These are phyloP conservation scores for Pseudochaenichthys georgianus DNA, from an alignment of 2,797 vertebrate species.

Conservation along the genomic window DNA sequence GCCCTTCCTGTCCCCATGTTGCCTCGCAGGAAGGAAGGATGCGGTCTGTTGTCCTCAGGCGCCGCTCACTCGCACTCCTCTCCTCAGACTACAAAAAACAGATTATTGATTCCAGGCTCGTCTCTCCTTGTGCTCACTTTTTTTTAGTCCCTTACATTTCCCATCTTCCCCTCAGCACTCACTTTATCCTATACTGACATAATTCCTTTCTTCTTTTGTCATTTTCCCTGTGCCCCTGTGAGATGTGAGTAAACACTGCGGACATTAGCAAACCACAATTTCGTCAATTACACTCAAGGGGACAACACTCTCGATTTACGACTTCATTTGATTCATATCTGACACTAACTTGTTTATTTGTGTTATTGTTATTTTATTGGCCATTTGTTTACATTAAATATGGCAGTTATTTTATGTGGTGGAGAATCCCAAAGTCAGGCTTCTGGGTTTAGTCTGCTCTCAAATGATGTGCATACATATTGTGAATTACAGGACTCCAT, in stretches of 20 bases:
- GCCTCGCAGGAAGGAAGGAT: constrained; percentile 90
- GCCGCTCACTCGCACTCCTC: constrained; percentile 67
- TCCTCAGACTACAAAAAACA: constrained; percentile 69
- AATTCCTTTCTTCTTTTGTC: constrained; percentile 44
- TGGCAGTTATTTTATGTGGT: constrained; percentile 70
- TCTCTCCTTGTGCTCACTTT: constrained; percentile 39
- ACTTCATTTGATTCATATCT: constrained; percentile 43
- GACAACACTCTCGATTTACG: constrained; percentile 54
- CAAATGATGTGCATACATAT: constrained; percentile 72
- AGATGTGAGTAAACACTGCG: constrained; percentile 82
- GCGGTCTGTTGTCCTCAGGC: constrained; percentile 89
- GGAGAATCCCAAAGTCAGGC: constrained; percentile 62
- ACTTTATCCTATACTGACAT: constrained; percentile 60
- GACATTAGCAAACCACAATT: constrained; percentile 72
- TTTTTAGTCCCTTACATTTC: constrained; percentile 48
- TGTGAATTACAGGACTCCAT: constrained; percentile 77
- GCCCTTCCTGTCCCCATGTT: constrained; percentile 84
- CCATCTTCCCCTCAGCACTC: constrained; percentile 54
- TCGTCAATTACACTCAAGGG: constrained; percentile 46
- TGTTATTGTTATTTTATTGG: constrained; percentile 67
- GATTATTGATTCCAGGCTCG: constrained; percentile 91
- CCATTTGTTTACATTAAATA: constrained; percentile 59
- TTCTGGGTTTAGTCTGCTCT: constrained; percentile 78
- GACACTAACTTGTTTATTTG: constrained; percentile 67
- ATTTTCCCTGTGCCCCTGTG: constrained; percentile 57